Percentiles rank a stretch among this genome's conserved stretches.
Conservation (phyloP, 2,797 vertebrate genomes). For the Hyperoplus immaculatus region DNA sequence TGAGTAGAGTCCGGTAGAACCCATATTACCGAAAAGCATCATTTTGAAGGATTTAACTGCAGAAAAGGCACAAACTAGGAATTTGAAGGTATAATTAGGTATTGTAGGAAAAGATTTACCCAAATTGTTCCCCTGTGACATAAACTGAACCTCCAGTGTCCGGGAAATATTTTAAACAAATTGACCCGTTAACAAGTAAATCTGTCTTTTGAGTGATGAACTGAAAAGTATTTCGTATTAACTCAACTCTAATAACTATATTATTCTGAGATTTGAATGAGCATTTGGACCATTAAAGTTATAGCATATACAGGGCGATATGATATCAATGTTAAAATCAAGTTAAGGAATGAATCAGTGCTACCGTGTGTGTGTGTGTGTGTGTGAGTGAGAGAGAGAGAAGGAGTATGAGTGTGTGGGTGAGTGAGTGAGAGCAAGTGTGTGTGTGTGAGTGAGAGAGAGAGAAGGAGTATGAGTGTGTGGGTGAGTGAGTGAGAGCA, state of each 20-base stretch:
- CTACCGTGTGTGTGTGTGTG: background rate
- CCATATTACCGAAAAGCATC: too few species aligned
- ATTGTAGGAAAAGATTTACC: background rate
- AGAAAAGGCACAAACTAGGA: too few species aligned
- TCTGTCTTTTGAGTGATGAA: background rate
- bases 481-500: too few species aligned
- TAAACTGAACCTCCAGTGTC: background rate
- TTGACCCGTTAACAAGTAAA: background rate
- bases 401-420: too few species aligned
- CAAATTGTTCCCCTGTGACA: background rate
- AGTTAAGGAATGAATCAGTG: conserved; percentile 48
- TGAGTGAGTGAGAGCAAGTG: too few species aligned
- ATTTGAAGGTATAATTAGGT: too few species aligned
- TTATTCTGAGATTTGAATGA: conserved; percentile 44
- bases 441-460: too few species aligned
- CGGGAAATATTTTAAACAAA: background rate
- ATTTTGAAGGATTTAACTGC: too few species aligned
- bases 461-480: too few species aligned
- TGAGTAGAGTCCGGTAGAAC: too few species aligned
- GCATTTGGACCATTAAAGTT: conserved; percentile 24
- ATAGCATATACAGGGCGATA: conserved; percentile 29
- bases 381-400: too few species aligned
- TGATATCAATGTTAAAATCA: conserved; percentile 53
- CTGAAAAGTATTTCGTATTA: conserved; percentile 3
- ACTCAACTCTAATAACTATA: conserved; percentile 18